Evolutionary conservation across 2,113 vertebrate species (phyloP).

Genomic region (Isichthys henryi): DNA sequence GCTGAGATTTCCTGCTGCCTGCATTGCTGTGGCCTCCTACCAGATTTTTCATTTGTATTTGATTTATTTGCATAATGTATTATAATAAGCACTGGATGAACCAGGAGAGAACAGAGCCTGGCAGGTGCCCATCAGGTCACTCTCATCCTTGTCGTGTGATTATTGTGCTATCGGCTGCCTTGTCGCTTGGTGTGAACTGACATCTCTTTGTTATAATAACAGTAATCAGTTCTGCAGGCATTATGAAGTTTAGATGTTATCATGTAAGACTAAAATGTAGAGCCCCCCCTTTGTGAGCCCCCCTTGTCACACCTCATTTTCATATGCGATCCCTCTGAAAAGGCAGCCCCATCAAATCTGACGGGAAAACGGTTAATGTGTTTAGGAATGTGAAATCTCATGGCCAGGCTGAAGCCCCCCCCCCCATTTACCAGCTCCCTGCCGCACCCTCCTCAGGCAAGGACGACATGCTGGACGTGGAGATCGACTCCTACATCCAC

Average conservation of each 20-base stretch:
- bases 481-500: conserved; percentile 94
- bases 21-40: neutral
- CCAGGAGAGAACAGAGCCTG: neutral
- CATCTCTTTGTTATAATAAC: neutral
- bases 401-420: neutral
- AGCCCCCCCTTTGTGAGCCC: neutral
- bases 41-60: neutral
- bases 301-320: neutral
- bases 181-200: neutral
- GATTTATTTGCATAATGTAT: neutral
- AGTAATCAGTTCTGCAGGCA: neutral
- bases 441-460: conserved; percentile 64
- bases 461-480: conserved; percentile 85
- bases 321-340: neutral
- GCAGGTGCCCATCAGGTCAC: neutral
- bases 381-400: neutral
- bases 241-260: neutral
- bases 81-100: neutral
- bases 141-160: neutral
- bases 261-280: neutral
- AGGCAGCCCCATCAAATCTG: neutral
- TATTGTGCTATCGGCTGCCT: neutral
- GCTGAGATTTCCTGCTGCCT: neutral
- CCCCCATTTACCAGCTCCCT: neutral
- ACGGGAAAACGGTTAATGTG: neutral